Evolutionary conservation across 2,113 vertebrate species (phyloP).

Genomic region (Beaufortia kweichowensis): DNA sequence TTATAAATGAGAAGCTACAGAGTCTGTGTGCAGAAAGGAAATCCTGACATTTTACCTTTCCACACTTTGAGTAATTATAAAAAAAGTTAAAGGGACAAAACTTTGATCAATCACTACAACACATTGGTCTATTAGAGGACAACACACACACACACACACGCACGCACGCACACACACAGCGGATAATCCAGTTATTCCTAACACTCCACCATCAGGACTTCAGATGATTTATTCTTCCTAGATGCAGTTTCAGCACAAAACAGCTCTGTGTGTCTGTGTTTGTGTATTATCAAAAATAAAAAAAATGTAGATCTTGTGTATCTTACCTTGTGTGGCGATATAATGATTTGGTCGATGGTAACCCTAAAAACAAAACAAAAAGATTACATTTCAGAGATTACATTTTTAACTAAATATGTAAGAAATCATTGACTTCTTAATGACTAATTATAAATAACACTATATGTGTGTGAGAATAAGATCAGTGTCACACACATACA

Average conservation of each 20-base stretch:
- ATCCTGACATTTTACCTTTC: too few relatives aligned
- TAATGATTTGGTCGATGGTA: conserved; percentile 90
- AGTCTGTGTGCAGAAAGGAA: conserved; percentile 54
- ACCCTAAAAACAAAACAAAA: conserved; percentile 73
- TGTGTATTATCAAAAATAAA: too few relatives aligned
- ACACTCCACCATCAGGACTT: conserved; percentile 41
- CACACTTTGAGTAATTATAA: too few relatives aligned
- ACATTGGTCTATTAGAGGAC: too few relatives aligned
- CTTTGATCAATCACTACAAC: too few relatives aligned
- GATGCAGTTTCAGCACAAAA: conserved; percentile 57
- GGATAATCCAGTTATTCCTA: conserved; percentile 61
- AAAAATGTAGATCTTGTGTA: neutral
- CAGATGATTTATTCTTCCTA: conserved; percentile 57
- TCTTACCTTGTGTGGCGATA: conserved; percentile 88
- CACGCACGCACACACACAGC: neutral
- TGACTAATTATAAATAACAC: neutral
- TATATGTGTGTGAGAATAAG: too few relatives aligned
- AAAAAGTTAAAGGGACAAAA: too few relatives aligned
- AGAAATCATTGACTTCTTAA: too few relatives aligned
- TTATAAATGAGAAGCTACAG: too few relatives aligned
- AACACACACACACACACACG: too few relatives aligned
- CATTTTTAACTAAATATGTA: neutral
- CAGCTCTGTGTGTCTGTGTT: conserved; percentile 13
- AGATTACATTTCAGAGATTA: neutral
- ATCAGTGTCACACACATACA: conserved; percentile 1